phyloP scores from a whole-genome alignment of 2,113 vertebrate species.

The Lichenostomus cassidix region DNA sequence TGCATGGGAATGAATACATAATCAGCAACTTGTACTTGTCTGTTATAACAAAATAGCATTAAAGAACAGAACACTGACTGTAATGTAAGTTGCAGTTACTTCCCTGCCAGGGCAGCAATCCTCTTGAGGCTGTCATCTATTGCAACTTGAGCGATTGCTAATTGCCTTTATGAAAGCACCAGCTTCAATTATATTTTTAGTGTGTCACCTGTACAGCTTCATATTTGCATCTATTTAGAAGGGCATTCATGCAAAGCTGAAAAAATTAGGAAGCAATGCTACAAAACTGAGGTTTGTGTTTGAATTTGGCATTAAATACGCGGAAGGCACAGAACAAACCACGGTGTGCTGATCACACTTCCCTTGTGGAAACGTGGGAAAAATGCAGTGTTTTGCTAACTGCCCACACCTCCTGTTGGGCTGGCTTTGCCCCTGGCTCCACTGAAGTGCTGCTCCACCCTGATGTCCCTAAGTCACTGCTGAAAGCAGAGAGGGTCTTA shows the following conservation, averaged over 20 bases:
- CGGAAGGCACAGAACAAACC: background rate
- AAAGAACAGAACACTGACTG: background rate
- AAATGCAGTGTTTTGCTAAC: background rate
- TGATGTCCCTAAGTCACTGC: background rate
- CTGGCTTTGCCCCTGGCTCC: background rate
- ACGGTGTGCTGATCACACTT: background rate
- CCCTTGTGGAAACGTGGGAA: background rate
- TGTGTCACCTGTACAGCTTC: conserved; percentile 22
- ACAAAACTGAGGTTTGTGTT: background rate
- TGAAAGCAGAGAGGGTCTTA: background rate
- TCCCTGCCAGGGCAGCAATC: conserved; percentile 6
- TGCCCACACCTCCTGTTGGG: background rate
- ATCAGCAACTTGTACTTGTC: conserved; percentile 1
- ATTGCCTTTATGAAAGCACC: conserved; percentile 39
- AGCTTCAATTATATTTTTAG: conserved; percentile 1
- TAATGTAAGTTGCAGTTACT: background rate
- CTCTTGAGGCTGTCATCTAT: conserved; percentile 26
- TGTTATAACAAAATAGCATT: background rate
- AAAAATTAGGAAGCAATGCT: background rate
- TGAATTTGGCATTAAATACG: background rate
- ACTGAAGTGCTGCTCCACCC: background rate
- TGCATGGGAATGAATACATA: background rate
- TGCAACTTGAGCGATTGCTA: conserved; percentile 30
- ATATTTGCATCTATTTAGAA: background rate
- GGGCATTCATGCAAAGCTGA: background rate